Evolutionary conservation across 2,113 vertebrate species (phyloP), one percentile per base, ranked within the genome.

Genomic region (Dicentrarchus labrax): DNA sequence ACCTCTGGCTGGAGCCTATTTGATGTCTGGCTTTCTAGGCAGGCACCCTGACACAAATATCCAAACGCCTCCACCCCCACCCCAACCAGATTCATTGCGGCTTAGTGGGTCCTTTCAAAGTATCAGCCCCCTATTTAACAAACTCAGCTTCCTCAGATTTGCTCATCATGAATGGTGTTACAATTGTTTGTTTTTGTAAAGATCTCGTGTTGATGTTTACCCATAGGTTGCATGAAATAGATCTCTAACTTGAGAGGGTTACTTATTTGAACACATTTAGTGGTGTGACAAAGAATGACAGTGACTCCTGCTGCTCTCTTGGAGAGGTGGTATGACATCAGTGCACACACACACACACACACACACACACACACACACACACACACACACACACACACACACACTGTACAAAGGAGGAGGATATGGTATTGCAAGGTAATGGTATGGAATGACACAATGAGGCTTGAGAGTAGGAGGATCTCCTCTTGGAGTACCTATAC

Each of bases 401-500:
- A 39, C 47, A n/a, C 17, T 56, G 41, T 59, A 75, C 51, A 77
- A 24, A 80, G n/a, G n/a, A 50, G 3, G 30, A 30, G 8, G 0
- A 74, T 65, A 67, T 47, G 38, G 30, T 54, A 15, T 5, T 65
- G n/a, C 45, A 75, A 39, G 21, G 19, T 38, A 41, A 74, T 47
- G 53, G 54, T 62, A 22, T 41, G 48, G 41, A 68, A 53, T 72
- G 39, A 80, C 68, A 62, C 6, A 47, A 45, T 59, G 11, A 72
- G 72, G 48, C 22, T 24, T 30, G 30, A 19, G 21, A 53, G 59
- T 2, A 8, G 15, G 48, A 80, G 22, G 70, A 39, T 36, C 48
- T 72, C 56, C 72, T 78, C 84, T 80, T 91, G 82, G 92, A 88
- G 90, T 79, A 68, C 74, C 73, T 74, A n/a, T 74, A 73, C 95